Percentiles rank a stretch among this genome's conserved stretches.
Conservation (phyloP, 2,888 invertebrate species). For the Oscheius sp. region DNA sequence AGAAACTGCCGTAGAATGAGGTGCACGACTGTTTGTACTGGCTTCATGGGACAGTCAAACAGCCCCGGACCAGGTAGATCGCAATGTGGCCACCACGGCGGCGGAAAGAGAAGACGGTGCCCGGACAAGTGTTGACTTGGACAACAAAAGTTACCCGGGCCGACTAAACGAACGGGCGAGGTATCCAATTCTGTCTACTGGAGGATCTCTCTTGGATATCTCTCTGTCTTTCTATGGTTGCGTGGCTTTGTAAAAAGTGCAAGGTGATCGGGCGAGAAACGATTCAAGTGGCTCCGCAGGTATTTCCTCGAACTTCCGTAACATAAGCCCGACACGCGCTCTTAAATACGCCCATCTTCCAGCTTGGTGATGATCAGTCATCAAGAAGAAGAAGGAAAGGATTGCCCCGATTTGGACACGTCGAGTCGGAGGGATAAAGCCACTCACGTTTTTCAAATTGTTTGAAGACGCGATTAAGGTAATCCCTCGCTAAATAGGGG, state of each 20-base stretch:
- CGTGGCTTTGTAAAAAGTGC: conserved; percentile 26
- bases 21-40: conserved; percentile 30
- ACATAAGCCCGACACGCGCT: conserved; percentile 31
- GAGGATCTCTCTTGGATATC: neutral
- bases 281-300: conserved; percentile 32
- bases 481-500: conserved; percentile 13
- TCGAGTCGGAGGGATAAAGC: neutral
- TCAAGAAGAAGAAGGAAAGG: neutral
- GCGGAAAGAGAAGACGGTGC: conserved; percentile 23
- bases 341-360: neutral
- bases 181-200: neutral
- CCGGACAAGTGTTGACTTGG: conserved; percentile 17
- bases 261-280: conserved; percentile 25
- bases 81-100: conserved; percentile 19
- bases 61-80: conserved; percentile 26
- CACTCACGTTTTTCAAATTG: conserved; percentile 9
- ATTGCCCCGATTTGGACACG: neutral
- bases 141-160: conserved; percentile 24
- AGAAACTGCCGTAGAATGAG: conserved; percentile 21
- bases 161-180: neutral
- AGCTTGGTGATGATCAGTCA: neutral
- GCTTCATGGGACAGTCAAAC: conserved; percentile 15
- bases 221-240: neutral
- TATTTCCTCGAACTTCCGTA: conserved; percentile 34
- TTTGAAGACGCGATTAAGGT: conserved; percentile 14